Base-by-base conservation (phyloP, 2,113 vertebrate species). In the Odocoileus virginianus region DNA sequence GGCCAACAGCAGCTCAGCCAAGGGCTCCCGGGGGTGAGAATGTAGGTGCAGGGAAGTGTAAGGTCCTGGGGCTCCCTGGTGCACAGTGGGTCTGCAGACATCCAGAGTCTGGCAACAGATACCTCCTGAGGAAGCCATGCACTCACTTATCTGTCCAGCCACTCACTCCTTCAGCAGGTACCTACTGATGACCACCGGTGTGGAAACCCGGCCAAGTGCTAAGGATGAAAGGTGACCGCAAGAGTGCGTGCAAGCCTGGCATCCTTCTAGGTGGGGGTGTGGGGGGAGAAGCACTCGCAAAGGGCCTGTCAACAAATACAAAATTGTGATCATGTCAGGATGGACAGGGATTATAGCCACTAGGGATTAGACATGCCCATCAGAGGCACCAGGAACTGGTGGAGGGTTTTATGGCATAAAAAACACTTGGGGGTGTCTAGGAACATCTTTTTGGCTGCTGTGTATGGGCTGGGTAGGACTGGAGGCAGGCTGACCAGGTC, bases 141-240 rank as follows among this genome's bases (percentile, higher is more conserved):
- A 43, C 36, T 84, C 47, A 52, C 45, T 81, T 30, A 52, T n/a
- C 78, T 17, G 2, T 50, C 78, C 45, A 16, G 3, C 15, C 43
- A 81, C 17, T 6, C 23, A 58, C 54, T 43, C 25, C 36, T 57
- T 10, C 82, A 58, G 19, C 36, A 57, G n/a, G 21, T 17, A 28
- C 16, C 58, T 58, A 11, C 25, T 19, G 23, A 40, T 9, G 7
- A 27, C 36, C 0, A 0, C 52, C 4, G 0, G 54, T 9, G 36
- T 55, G 15, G 15, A 43, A 57, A 43, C 14, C 23, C 14, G 7
- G 52, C 23, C 8, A 16, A 27, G 3, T 10, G 23, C 13, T 57
- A n/a, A 57, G 82, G 7, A 10, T 1, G 1, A 27, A 6, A 15
- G n/a, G 23, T 9, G 82, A 36, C 7, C 0, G 14, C 15, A 7